Conservation (phyloP, 2,113 vertebrate genomes). For the Aythya baeri region DNA sequence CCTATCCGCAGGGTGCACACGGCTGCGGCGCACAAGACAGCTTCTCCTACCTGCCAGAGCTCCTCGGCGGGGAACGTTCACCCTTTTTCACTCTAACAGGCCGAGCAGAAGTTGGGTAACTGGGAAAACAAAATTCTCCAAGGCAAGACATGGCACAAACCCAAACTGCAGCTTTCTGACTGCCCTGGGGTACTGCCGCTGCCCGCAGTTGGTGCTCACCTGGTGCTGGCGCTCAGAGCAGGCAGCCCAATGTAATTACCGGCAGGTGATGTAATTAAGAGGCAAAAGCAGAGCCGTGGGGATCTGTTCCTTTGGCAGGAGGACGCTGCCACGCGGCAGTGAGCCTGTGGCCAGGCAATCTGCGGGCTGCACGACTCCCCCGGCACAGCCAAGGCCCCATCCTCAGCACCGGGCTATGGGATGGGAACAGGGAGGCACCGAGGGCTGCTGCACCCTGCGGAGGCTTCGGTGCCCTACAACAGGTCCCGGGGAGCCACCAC, state of each 20-base stretch:
- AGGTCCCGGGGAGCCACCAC: neutral
- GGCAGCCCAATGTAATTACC: constrained; percentile 10
- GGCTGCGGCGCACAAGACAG: neutral
- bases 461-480: neutral
- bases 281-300: neutral
- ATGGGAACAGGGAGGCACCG: too few relatives aligned
- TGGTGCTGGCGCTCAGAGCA: neutral
- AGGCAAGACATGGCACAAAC: neutral
- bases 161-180: too few relatives aligned
- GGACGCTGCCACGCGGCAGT: neutral
- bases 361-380: neutral
- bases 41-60: neutral
- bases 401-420: too few relatives aligned
- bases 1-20: neutral
- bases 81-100: constrained; percentile 27
- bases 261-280: neutral
- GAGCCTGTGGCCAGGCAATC: neutral
- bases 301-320: neutral
- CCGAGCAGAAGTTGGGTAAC: neutral
- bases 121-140: neutral
- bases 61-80: neutral
- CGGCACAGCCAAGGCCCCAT: too few relatives aligned
- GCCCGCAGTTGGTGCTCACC: neutral
- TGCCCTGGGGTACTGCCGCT: neutral
- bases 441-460: neutral